Evolutionary conservation across 2,888 invertebrate species (phyloP), one percentile per base, ranked within the genome.

Genomic region (Synergus japonicus): DNA sequence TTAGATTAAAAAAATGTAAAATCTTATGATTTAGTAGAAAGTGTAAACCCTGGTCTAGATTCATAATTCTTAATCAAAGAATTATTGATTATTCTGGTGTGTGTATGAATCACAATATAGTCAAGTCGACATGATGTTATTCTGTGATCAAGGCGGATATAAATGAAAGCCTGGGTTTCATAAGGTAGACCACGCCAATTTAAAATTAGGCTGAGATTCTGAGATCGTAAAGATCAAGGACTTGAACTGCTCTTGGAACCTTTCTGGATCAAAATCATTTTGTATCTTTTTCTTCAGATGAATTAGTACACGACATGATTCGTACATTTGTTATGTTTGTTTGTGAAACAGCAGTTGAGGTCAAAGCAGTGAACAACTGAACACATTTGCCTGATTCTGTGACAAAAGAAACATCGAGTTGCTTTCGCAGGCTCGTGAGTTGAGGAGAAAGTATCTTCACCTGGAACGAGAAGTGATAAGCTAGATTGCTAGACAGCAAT

Each of bases 401-500:
- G 37, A 73, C 73, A 54, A n/a, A 4, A 54, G 37, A 54, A 54
- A 54, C 49, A 69, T 49, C 46, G 22, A 22, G 46, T 15, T 73
- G 29, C 49, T 54, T 73, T 73, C n/a, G 37, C 49, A 73, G 49
- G 15, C n/a, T 10, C 12, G 60, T 10, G 60, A 49, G 22, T 44
- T 18, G 49, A 73, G 73, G 73, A 54, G 73, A 73, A 73, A 73
- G 73, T 73, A 73, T 73, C 49, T 49, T 73, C 73, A 54, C 73
- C 41, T n/a, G 69, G 49, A 46, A 67, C 43, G 7, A 43, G 43
- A 43, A n/a, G 43, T 67, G 73, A 73, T 73, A 69, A 69, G 69
- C 29, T 69, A 49, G 22, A 69, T 49, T 49, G 22, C 13, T 69
- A 46, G 69, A 69, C 15, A 69, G 46, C 29, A n/a, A 54, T 73